Evolutionary conservation across 2,113 vertebrate genomes (phyloP), one percentile per base, ranked within the genome.

Genomic region (Heterotis niloticus): DNA sequence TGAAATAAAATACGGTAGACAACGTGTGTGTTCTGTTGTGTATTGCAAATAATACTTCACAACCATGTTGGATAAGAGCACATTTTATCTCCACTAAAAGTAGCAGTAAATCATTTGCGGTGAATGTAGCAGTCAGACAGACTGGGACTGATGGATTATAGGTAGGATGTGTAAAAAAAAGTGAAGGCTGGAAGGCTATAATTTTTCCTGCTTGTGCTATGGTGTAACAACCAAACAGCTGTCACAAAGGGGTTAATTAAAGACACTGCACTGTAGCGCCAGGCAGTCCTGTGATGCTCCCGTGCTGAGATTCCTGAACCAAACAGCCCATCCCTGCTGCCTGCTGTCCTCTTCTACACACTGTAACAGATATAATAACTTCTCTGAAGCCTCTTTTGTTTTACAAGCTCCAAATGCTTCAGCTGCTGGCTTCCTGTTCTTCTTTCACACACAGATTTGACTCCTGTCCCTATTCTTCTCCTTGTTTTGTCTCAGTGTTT

Each of bases 111-210:
- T 94, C 85, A 86, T 92, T 84, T 90, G 88, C 87, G 78, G 80
- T 83, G 87, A 83, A 86, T 89, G 85, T 89, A 92, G 89, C 85
- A 87, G 89, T 89, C 89, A 92, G 93, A 93, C 93, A 90, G 89
- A 88, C 88, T 92, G 89, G 90, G 91, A 90, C 87, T 90, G 77
- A 77, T 85, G 87, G 89, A 91, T 93, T 93, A 91, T 93, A 93
- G 89, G 89, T 92, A 85, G 72, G 80, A 85, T 83, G 78, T 80
- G 7, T 44, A 44, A 77, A 82, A 77, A 82, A 92, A 81, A 91
- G 85, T 87, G 83, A 87, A 82, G 74, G 83, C 83, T 83, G 88
- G 80, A 85, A 90, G 87, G 84, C 90, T 91, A 18, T 90, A 90
- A 93, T 93, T 92, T 92, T 83, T 90, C 57, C 80, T 64, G 18